Base-by-base conservation (phyloP, 2,113 vertebrate genomes). In the Myocastor coypus region DNA sequence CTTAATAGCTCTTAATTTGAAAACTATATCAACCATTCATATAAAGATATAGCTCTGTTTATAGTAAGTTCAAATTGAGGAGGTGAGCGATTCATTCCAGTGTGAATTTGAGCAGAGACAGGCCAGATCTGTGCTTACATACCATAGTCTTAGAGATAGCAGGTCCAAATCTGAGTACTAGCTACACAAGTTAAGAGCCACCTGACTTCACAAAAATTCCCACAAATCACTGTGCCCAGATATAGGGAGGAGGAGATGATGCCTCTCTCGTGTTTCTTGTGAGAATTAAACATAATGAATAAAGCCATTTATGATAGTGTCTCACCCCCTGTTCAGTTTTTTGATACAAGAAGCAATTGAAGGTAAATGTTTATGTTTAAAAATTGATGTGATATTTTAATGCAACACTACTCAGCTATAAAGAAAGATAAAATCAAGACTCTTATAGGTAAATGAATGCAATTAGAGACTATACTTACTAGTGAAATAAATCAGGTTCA, bases 251-350 rank as follows among this genome's bases (percentile, higher is more conserved):
- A 85, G 30, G 87, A 87, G 77, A 87, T 82, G 3, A 50, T 61
- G 52, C 10, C 17, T 66, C 40, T 37, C 46, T 88, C 20, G 73
- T 30, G 5, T 81, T 81, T 66, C 9, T 63, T 78, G 40, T 88
- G 52, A 78, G 5, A 42, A 34, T 69, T 92, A 83, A 92, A 90
- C 68, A 73, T 71, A n/a, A 40, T 57, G 93, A 75, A 73, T 83
- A 30, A 40, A 63, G 91, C 40, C 40, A 61, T 14, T 57, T 64
- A 50, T 57, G n/a, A 57, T 52, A 87, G 55, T 63, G 7, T 6
- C 40, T 83, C 28, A 17, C 9, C 0, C 24, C 50, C 86, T 42
- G 61, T 77, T 64, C 5, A 50, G 34, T 83, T 80, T 40, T 89
- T 26, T n/a, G 68, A 55, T 77, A 8, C 46, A 42, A 42, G 37